Base-by-base conservation (phyloP, 1,140 invertebrate genomes). In the Ladona fulva region DNA sequence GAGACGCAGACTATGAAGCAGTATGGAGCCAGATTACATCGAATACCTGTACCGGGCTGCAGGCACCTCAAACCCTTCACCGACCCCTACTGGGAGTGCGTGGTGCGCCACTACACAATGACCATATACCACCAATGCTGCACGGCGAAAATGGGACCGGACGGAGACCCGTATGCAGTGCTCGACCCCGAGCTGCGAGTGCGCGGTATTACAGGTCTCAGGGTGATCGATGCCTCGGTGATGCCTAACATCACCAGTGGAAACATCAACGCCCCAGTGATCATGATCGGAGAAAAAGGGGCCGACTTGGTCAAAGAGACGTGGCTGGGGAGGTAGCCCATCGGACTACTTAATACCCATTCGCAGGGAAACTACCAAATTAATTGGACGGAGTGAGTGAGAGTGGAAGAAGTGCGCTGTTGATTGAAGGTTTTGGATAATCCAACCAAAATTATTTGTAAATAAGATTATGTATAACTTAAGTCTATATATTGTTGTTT, bases 201-300 rank as follows among this genome's bases (percentile, higher is more conserved):
- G 80, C 24, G 66, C 73, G 92, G 93, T 0, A 83, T 94, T 0
- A 86, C 89, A 74, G 92, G 92, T 0, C 83, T 96, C 19, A 85
- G 94, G 77, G 93, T 94, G 0, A 91, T 94, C 76, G 93, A 95
- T 81, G 92, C 92, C 0, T 93, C 91, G 22, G 92, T 94, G 66
- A 94, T 94, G 91, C 93, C 93, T 0, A 88, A 89, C 0, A 92
- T 95, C 0, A 92, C 93, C 0, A 93, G 90, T 82, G 94, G 94
- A 0, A 95, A 95, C 81, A 95, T 95, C 22, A 95, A 95, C 80
- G 93, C 93, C 0, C 93, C 94, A 0, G 90, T 92, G 0, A 93
- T 97, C 12, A 97, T 97, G 95, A 94, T 98, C n/a, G 96, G 87
- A 0, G 96, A 98, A 82, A 97, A 96, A 83, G 95, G 92, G 0